Conservation (phyloP, 2,113 vertebrate genomes). For the Pica pica region DNA sequence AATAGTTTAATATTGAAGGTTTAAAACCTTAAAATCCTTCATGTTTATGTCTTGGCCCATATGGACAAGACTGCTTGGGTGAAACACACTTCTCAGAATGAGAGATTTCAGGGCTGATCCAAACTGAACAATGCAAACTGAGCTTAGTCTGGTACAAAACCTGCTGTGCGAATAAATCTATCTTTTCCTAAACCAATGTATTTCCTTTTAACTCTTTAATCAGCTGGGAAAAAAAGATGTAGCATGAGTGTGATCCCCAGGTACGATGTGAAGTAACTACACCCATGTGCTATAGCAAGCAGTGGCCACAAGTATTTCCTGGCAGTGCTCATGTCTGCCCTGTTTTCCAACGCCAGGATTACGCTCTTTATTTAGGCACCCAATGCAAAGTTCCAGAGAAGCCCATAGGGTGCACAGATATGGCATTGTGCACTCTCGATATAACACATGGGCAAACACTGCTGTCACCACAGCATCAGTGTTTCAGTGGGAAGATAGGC, state of each 20-base stretch:
- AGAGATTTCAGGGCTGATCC: background rate
- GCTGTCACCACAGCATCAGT: background rate
- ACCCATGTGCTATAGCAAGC: background rate
- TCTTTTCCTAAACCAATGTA: background rate
- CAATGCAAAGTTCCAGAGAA: background rate
- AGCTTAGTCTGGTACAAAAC: background rate
- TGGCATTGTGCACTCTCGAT: background rate
- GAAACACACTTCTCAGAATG: background rate
- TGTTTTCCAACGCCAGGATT: background rate
- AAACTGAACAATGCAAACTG: background rate
- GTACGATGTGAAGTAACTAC: background rate
- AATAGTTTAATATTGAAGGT: background rate
- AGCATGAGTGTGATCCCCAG: rapidly evolving
- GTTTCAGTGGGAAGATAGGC: background rate
- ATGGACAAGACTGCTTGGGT: background rate
- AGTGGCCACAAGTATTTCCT: background rate
- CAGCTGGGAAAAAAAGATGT: background rate
- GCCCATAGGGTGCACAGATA: background rate
- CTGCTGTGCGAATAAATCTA: background rate
- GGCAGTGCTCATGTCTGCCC: background rate
- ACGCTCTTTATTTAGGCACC: background rate
- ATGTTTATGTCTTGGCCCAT: background rate
- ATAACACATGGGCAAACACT: background rate
- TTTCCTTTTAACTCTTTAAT: background rate
- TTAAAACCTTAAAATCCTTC: background rate